Evolutionary conservation across 2,113 vertebrate genomes (phyloP), one percentile per base, ranked within the genome.

Genomic region (Heterotis niloticus): DNA sequence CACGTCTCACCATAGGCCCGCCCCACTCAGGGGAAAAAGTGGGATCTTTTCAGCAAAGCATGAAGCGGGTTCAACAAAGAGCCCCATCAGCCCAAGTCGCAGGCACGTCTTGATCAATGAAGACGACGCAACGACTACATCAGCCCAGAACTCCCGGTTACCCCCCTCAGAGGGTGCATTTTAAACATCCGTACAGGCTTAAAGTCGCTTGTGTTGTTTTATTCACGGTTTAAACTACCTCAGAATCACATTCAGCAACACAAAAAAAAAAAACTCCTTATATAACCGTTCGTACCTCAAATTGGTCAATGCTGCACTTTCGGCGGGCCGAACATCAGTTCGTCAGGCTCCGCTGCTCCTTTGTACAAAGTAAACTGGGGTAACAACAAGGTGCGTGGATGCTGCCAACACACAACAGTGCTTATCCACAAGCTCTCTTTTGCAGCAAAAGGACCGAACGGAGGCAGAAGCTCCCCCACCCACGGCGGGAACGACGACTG

Each of bases 401-500:
- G 34, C 34, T 7, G 34, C 34, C 34, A 44, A 7, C 34, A 44
- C 3, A 44, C 34, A 44, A 7, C 34, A 44, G 7, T 7, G 34
- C 34, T 44, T 44, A 2, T 44, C 34, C 2, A 4, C 34, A 44
- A 2, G 34, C 7, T 44, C 34, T 44, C 34, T 44, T 44, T 44
- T 7, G 7, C 3, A 7, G 7, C 34, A 44, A 7, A 44, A 44
- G 7, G 34, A 44, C 34, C 34, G 7, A 7, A 44, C 34, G 7
- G 34, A 7, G 34, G 34, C 34, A 44, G 34, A 7, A 7, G 57
- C 11, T 20, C 54, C 44, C 59, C 28, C 60, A n/a, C 56, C 76
- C 62, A 81, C 82, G 76, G n/a, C 79, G 83, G 79, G 83, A 80
- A 80, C 75, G 67, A 60, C 24, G 84, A 75, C n/a, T 64, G 81